phyloP scores from a whole-genome alignment of 1,140 invertebrate genomes.

The Euglossa dilemma region DNA sequence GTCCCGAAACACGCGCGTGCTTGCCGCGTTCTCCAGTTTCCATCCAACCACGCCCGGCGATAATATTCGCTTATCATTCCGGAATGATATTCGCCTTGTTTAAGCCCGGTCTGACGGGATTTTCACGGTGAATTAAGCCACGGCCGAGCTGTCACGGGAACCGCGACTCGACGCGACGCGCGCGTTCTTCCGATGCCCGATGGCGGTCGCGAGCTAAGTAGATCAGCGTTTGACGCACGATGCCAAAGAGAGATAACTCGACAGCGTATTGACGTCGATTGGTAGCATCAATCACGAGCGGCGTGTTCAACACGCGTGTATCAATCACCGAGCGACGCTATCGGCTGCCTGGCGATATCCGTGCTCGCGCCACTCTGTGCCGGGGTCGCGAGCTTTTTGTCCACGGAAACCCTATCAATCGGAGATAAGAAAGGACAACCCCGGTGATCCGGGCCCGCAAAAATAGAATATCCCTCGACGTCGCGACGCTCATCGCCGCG shows the following conservation, averaged over 20 bases:
- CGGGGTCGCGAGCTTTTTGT: conserved; percentile 57
- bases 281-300: conserved; percentile 78
- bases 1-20: no score
- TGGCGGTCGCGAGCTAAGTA: conserved; percentile 56
- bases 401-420: conserved; percentile 58
- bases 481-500: background rate
- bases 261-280: conserved; percentile 79
- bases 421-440: conserved; percentile 56
- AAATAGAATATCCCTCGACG: conserved; percentile 30
- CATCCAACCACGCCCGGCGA: no score
- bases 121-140: conserved; percentile 30
- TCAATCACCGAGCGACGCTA: conserved; percentile 76
- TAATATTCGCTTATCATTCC: no score
- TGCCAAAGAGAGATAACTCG: conserved; percentile 74
- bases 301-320: conserved; percentile 76
- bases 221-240: conserved; percentile 60
- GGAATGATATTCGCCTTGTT: no score
- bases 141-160: background rate
- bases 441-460: background rate
- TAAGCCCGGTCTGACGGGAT: background rate
- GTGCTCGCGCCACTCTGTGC: conserved; percentile 20
- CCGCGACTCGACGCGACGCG: conserved; percentile 17
- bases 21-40: no score
- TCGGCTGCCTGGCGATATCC: conserved; percentile 53
- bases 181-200: conserved; percentile 17